Evolutionary conservation across 2,888 invertebrate genomes (phyloP).

Genomic region (Anorthoa munda): DNA sequence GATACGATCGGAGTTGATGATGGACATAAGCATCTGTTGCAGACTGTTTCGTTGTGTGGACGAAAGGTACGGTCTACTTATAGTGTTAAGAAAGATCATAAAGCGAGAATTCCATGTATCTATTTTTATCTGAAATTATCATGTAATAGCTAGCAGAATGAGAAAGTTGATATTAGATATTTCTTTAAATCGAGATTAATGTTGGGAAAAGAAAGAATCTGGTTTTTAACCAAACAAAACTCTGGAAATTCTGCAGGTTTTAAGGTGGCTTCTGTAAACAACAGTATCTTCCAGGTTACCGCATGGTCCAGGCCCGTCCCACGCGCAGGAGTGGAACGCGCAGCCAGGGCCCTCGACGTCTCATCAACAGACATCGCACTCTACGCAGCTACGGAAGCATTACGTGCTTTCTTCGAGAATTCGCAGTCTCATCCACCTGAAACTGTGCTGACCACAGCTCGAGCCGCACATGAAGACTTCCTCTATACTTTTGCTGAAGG

Average conservation of each 20-base stretch:
- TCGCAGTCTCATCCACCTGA: slow-evolving; percentile 90
- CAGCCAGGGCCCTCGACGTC: slow-evolving; percentile 91
- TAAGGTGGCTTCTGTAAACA: neutral
- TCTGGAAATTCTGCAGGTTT: neutral
- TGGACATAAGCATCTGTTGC: slow-evolving; percentile 90
- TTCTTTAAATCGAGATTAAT: too few relatives aligned
- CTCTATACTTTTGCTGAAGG: slow-evolving; percentile 89
- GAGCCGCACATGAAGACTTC: slow-evolving; percentile 91
- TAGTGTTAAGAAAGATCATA: neutral
- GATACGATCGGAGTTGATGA: slow-evolving; percentile 91
- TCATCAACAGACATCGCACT: slow-evolving; percentile 92
- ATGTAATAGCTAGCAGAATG: too few relatives aligned
- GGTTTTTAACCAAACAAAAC: too few relatives aligned
- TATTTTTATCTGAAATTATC: too few relatives aligned
- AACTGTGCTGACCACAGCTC: slow-evolving; percentile 92
- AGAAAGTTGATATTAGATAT: too few relatives aligned
- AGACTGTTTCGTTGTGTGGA: slow-evolving; percentile 93
- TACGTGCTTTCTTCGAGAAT: slow-evolving; percentile 92
- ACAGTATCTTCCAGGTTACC: slow-evolving; percentile 86
- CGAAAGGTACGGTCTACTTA: slow-evolving; percentile 87
- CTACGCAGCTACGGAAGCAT: slow-evolving; percentile 91
- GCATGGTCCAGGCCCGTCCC: slow-evolving; percentile 93
- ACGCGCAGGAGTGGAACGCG: slow-evolving; percentile 89
- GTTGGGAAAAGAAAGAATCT: too few relatives aligned
- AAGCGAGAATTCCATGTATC: neutral